A percentile compares a stretch with the other conserved stretches of the same genome.
Conservation (phyloP, 1,140 invertebrate species). For the Epicauta chinensis region DNA sequence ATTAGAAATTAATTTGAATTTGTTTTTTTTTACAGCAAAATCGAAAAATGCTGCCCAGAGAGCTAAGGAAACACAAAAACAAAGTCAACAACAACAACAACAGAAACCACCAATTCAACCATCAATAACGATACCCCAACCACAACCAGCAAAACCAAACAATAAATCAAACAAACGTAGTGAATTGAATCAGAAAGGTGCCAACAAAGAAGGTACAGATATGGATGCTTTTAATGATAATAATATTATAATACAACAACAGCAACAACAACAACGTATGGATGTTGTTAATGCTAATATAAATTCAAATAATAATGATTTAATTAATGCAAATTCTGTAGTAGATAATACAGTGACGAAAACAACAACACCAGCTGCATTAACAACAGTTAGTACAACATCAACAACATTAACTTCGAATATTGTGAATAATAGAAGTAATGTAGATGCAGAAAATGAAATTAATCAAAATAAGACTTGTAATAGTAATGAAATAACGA, state of each 20-base stretch:
- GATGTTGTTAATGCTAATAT: background rate
- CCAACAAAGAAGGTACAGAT: slow-evolving; percentile 43
- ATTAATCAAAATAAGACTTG: slow-evolving; percentile 2
- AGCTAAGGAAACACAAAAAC: slow-evolving; percentile 19
- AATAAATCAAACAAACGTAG: slow-evolving; percentile 38
- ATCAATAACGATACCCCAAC: slow-evolving; percentile 21
- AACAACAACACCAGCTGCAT: background rate
- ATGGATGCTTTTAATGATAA: slow-evolving; percentile 43
- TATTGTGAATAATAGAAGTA: background rate
- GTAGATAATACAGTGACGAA: background rate
- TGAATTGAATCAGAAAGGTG: slow-evolving; percentile 41
- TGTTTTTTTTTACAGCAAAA: slow-evolving; percentile 33
- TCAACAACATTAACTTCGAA: slow-evolving; percentile 1
- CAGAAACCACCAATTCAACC: slow-evolving; percentile 10
- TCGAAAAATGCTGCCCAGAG: slow-evolving; percentile 27
- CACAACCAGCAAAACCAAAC: slow-evolving; percentile 30
- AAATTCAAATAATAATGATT: slow-evolving; percentile 3
- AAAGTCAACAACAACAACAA: slow-evolving; percentile 2
- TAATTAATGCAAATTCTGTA: slow-evolving; percentile 9
- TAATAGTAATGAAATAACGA: slow-evolving; percentile 19
- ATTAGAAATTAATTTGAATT: background rate
- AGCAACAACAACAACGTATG: background rate
- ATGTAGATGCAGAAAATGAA: background rate
- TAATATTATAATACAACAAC: background rate
- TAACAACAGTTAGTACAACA: slow-evolving; percentile 4